Evolutionary conservation across 2,113 vertebrate genomes (phyloP).

Genomic region (Hypanus sabinus): DNA sequence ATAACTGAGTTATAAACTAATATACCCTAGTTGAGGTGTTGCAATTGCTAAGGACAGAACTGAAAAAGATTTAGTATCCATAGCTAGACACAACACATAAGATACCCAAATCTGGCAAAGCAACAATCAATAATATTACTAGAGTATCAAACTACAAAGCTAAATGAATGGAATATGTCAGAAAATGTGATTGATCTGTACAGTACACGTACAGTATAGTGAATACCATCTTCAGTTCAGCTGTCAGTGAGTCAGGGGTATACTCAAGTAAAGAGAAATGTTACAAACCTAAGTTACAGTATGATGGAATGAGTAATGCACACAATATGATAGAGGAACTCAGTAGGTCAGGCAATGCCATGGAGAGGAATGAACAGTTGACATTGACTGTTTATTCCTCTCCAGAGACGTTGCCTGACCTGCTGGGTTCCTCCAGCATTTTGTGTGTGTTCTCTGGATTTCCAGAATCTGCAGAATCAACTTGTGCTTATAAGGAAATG

Average conservation of each 20-base stretch:
- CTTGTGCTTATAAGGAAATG: neutral
- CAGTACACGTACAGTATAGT: neutral
- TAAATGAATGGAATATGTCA: neutral
- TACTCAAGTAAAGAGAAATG: neutral
- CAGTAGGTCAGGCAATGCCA: no score
- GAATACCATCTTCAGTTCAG: neutral
- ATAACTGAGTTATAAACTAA: neutral
- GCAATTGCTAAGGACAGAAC: neutral
- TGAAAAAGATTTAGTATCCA: neutral
- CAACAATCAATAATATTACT: neutral
- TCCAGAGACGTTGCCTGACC: no score
- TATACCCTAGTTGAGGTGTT: neutral
- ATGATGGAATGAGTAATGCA: no score
- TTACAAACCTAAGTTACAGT: neutral
- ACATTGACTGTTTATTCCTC: no score
- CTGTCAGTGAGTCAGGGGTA: neutral
- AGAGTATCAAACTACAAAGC: neutral
- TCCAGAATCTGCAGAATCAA: no score
- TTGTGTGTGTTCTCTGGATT: no score
- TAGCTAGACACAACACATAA: neutral
- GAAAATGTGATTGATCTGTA: no score
- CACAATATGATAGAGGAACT: no score
- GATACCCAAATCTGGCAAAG: neutral
- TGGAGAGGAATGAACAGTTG: no score
- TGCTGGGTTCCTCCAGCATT: no score